Evolutionary conservation across 2,888 invertebrate species (phyloP), one percentile per base, ranked within the genome.

Genomic region (Anticlea derivata): DNA sequence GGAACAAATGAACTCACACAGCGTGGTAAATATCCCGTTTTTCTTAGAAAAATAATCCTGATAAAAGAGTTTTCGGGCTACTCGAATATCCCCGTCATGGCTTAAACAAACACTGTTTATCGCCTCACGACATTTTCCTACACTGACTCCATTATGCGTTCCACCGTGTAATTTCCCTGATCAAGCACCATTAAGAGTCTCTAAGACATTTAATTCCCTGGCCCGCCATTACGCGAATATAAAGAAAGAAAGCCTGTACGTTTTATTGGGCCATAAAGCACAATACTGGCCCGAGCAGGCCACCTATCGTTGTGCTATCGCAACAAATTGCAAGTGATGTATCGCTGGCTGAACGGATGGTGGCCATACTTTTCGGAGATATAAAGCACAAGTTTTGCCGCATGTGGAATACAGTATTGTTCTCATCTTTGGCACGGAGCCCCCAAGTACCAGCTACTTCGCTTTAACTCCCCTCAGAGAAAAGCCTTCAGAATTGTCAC

Each of bases 271-370:
- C 77, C 73, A 86, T 86, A 86, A 86, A 86, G 77, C 72, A 85
- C 81, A 80, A 78, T 80, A 71, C 78, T 61, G 64, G 52, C 52
- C 52, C 55, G 40, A 70, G 72, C 68, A 63, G 70, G 77, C 73
- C 70, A 71, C 73, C 78, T 80, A 84, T 82, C 82, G 78, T 63
- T 69, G 72, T 68, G 80, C 81, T 80, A 84, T 86, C 84, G 86
- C 84, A 75, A 88, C 87, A 88, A 88, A 87, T 87, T 86, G 87
- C 83, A 74, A 72, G 81, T 83, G 86, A 86, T 86, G 78, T 84
- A 88, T 86, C 78, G 74, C 73, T 55, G 65, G 70, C 77, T 74
- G 73, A 70, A 75, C 72, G 56, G 70, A 59, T 41, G 59, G 68
- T 60, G 61, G 22, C 70, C 66, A 58, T 40, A 24, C 40, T 20